Conservation (phyloP, 2,797 vertebrate genomes). For the Gallirallus australis region DNA sequence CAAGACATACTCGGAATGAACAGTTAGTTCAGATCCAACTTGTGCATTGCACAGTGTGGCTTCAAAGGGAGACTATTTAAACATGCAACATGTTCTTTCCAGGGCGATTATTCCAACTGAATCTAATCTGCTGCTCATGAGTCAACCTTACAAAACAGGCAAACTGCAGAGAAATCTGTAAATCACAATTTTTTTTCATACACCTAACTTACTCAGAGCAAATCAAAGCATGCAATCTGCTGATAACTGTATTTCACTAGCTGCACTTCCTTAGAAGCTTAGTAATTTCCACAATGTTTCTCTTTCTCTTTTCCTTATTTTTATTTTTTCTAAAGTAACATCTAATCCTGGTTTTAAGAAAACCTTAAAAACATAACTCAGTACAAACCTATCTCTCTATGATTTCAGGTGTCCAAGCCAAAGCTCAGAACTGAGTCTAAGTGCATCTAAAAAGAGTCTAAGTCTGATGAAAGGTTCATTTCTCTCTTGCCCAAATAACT, state of each 20-base stretch:
- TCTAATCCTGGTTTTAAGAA: neutral
- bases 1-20: neutral
- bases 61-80: conserved; percentile 22
- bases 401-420: neutral
- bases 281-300: conserved; percentile 16
- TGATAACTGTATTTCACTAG: conserved; percentile 39
- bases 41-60: neutral
- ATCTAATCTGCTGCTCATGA: neutral
- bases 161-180: conserved; percentile 44
- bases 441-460: neutral
- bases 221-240: conserved; percentile 48
- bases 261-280: conserved; percentile 4
- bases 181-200: neutral
- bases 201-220: conserved; percentile 17
- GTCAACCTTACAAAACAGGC: neutral
- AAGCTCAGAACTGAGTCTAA: neutral
- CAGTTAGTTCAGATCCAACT: neutral
- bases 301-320: neutral
- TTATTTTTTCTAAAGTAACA: neutral
- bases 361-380: neutral
- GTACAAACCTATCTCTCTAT: neutral
- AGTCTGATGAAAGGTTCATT: neutral
- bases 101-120: conserved; percentile 8
- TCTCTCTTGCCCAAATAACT: neutral
- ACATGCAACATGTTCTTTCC: neutral